Conservation (phyloP, 2,797 vertebrate genomes). For the Mustela erminea region DNA sequence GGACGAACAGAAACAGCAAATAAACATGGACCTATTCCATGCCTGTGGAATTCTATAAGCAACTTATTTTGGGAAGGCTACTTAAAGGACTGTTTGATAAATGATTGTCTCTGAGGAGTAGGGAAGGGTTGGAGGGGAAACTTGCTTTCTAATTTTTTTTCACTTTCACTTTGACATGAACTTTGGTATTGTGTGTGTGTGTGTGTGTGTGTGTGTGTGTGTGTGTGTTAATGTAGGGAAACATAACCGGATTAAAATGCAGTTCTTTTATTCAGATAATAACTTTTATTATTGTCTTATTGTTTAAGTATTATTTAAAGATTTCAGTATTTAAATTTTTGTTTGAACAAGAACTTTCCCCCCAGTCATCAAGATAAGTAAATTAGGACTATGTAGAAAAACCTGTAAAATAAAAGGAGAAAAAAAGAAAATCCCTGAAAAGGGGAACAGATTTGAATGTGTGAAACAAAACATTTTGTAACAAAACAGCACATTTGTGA, state of each 20-base stretch:
- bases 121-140: neutral
- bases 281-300: neutral
- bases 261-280: neutral
- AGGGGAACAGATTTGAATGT: neutral
- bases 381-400: conserved; percentile 38
- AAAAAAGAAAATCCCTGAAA: neutral
- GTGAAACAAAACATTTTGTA: neutral
- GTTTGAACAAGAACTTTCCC: neutral
- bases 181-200: neutral
- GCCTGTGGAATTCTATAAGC: neutral
- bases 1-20: neutral
- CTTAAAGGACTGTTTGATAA: conserved; percentile 10
- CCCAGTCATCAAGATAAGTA: neutral
- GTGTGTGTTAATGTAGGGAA: neutral
- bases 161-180: conserved; percentile 44
- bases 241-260: neutral
- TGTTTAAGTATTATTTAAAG: neutral
- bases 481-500: neutral
- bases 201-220: neutral
- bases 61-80: neutral
- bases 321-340: neutral
- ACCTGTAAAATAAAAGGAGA: neutral
- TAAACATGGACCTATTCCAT: neutral
- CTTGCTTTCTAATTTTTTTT: neutral
- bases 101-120: neutral